Conservation (phyloP, 2,888 invertebrate species). For the Cryptocephalus primarius region DNA sequence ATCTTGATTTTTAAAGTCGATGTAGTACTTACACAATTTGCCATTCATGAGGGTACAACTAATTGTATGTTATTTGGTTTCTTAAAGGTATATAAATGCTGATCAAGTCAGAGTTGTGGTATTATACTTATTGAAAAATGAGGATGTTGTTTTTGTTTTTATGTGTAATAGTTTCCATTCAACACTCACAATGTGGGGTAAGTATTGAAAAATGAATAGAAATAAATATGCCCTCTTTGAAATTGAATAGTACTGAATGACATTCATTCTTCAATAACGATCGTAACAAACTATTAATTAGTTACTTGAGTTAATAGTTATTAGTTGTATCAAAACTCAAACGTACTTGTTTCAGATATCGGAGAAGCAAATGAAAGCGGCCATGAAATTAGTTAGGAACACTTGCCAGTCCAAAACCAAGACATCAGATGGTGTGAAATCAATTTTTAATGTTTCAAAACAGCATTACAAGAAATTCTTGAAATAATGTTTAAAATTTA, state of each 20-base stretch:
- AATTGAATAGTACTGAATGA: too few relatives aligned
- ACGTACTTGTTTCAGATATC: constrained; percentile 20
- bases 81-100: not conserved
- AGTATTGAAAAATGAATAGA: not conserved
- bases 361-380: constrained; percentile 49
- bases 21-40: not conserved
- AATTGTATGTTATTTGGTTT: not conserved
- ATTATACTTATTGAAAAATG: constrained; percentile 1
- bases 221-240: too few relatives aligned
- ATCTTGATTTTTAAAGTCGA: not conserved
- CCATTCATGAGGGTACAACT: constrained; percentile 3
- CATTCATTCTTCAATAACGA: too few relatives aligned
- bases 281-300: too few relatives aligned
- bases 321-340: not conserved
- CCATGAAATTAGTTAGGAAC: constrained; percentile 52
- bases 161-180: not conserved
- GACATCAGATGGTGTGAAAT: constrained; percentile 41
- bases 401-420: constrained; percentile 53
- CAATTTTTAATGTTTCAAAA: not conserved
- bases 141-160: not conserved
- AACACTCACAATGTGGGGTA: constrained; percentile 1
- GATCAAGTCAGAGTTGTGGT: not conserved
- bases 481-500: too few relatives aligned
- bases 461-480: too few relatives aligned
- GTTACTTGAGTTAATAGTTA: too few relatives aligned